Base-by-base conservation (phyloP, 2,797 vertebrate genomes). In the Coilia nasus region DNA sequence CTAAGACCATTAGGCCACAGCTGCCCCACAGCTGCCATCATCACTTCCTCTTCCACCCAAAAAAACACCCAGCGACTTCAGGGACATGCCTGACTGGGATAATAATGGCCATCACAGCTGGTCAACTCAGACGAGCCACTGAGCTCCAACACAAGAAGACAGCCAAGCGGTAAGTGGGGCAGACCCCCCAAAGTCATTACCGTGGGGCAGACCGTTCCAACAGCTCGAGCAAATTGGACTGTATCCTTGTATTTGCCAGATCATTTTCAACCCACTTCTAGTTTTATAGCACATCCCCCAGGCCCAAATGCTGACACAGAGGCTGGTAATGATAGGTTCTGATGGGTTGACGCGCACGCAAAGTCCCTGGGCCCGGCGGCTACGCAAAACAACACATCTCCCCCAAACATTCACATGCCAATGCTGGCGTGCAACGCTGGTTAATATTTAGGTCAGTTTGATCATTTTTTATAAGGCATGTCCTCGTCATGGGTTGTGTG, bases 231-330 rank as follows among this genome's bases (percentile, higher is more conserved):
- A 31, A 44, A 67, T 28, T 67, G 1, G 6, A 78, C 17, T 78
- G 17, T 44, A 44, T 31, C 71, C 71, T n/a, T 11, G 71, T 6
- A 44, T 78, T 78, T 78, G 71, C 7, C 31, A 78, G 71, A 41
- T 78, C 35, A 19, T 78, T 78, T 75, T 44, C 71, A 41, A 44
- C 71, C 71, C 71, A 78, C 71, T 78, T 44, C 6, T 78, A 78
- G 67, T 78, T 78, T 78, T 78, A 78, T 44, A 44, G 71, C 71
- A 7, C 50, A 41, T 31, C 3, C 35, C 31, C 71, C 1, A 41
- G 71, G 71, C 71, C 71, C 71, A 78, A 78, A 41, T 78, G 71
- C 71, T 78, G 71, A 78, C 71, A 78, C 71, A 78, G 71, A 41
- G 35, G 6, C 31, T 41, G 71, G 35, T 78, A 78, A 78, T 78